A percentile compares a stretch with the other conserved stretches of the same genome.
Evolutionary conservation across 2,888 invertebrate genomes (phyloP).

Genomic region (Nysson spinosus): DNA sequence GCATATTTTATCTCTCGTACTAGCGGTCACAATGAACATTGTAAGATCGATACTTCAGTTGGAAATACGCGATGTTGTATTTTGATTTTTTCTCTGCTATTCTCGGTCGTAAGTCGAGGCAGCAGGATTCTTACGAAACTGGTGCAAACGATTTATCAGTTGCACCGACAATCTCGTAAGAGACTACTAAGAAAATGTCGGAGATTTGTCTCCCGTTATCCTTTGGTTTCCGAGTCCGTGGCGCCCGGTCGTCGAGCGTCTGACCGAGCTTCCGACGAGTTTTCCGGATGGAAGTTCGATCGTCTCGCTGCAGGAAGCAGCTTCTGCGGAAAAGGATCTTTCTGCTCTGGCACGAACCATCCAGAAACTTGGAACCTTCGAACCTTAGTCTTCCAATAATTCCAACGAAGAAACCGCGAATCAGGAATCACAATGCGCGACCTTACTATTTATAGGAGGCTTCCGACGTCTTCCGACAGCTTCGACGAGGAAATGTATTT

Average conservation of each 20-base stretch:
- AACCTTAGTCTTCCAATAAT: neutral
- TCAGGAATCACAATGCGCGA: conserved; percentile 11
- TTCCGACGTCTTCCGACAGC: no score
- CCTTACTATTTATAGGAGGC: no score
- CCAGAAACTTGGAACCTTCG: neutral
- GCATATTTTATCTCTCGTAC: no score
- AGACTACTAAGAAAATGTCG: neutral
- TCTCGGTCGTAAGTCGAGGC: no score
- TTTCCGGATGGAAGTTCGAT: conserved; percentile 40
- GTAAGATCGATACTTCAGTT: no score
- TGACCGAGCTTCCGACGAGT: conserved; percentile 5
- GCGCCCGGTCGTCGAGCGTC: neutral
- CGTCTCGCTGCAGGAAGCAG: conserved; percentile 28
- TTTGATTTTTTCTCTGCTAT: no score
- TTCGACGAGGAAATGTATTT: conserved; percentile 22
- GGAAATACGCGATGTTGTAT: no score
- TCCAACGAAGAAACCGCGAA: neutral
- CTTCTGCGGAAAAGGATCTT: conserved; percentile 23
- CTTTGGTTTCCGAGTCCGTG: neutral
- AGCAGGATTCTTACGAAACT: no score
- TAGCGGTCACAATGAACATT: no score
- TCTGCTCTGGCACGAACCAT: conserved; percentile 18
- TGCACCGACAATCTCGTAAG: neutral
- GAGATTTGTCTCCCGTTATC: neutral
- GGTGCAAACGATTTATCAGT: no score